These are phyloP conservation scores for crab-eating macaque (Macaca fascicularis) DNA, from an alignment of 2,113 vertebrate genomes.

Conservation along the genomic window DNA sequence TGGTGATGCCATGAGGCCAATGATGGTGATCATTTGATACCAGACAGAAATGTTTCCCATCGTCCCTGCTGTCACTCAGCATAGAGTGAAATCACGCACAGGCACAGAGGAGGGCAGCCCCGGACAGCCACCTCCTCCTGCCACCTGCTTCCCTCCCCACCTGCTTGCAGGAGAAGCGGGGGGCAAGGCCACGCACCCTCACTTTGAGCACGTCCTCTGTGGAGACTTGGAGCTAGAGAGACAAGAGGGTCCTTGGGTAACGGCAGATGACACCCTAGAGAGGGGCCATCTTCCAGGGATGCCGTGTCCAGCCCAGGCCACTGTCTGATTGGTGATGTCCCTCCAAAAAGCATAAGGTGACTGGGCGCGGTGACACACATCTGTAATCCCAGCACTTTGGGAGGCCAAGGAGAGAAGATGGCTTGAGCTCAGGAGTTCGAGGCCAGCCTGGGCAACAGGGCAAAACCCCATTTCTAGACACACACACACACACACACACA, in stretches of 20 bases:
- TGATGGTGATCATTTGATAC: fast-evolving
- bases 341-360: neutral
- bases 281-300: neutral
- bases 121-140: neutral
- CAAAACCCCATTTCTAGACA: too few species aligned
- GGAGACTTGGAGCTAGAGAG: neutral
- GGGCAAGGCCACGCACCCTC: neutral
- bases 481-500: too few species aligned
- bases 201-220: neutral
- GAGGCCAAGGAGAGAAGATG: too few species aligned
- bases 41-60: neutral
- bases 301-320: neutral
- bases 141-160: neutral
- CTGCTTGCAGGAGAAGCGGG: neutral
- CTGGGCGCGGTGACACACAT: too few species aligned
- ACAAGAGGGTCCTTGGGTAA: fast-evolving
- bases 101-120: neutral
- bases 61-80: neutral
- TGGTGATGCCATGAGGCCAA: neutral
- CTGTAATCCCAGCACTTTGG: too few species aligned
- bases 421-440: too few species aligned
- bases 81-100: fast-evolving
- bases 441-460: too few species aligned
- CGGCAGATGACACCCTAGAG: neutral
- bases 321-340: neutral